phyloP scores from a whole-genome alignment of 2,888 invertebrate genomes.

The Drosophila yooni region DNA sequence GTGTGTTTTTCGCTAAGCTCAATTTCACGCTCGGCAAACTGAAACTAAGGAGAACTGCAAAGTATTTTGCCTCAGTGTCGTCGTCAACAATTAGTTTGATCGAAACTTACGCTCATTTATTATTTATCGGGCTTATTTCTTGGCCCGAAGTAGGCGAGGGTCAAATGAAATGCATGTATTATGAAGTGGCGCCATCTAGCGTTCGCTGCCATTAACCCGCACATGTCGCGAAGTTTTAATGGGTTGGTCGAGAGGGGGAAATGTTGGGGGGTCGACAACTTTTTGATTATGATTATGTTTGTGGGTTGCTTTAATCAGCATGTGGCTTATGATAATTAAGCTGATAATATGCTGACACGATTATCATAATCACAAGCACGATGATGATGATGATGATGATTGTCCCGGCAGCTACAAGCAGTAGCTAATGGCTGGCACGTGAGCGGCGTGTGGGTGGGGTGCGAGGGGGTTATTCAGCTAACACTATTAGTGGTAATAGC shows the following conservation, averaged over 20 bases:
- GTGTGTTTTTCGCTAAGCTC: constrained; percentile 54
- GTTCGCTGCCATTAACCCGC: constrained; percentile 34
- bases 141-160: neutral
- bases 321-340: constrained; percentile 60
- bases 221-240: constrained; percentile 14
- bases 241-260: neutral
- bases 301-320: constrained; percentile 50
- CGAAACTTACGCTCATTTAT: constrained; percentile 54
- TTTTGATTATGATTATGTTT: constrained; percentile 61
- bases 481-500: constrained; percentile 27
- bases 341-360: constrained; percentile 45
- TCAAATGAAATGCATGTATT: constrained; percentile 56
- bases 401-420: neutral
- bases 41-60: constrained; percentile 19
- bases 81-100: constrained; percentile 65
- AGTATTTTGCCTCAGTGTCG: constrained; percentile 30
- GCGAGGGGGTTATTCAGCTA: neutral
- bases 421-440: neutral
- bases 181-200: constrained; percentile 58
- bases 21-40: constrained; percentile 35
- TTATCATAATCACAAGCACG: constrained; percentile 39
- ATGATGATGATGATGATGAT: constrained; percentile 8
- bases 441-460: neutral
- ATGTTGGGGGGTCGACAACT: constrained; percentile 43
- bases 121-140: constrained; percentile 51